Evolutionary conservation across 2,888 invertebrate species (phyloP), one percentile per base, ranked within the genome.

Genomic region (Podabrus alpinus): DNA sequence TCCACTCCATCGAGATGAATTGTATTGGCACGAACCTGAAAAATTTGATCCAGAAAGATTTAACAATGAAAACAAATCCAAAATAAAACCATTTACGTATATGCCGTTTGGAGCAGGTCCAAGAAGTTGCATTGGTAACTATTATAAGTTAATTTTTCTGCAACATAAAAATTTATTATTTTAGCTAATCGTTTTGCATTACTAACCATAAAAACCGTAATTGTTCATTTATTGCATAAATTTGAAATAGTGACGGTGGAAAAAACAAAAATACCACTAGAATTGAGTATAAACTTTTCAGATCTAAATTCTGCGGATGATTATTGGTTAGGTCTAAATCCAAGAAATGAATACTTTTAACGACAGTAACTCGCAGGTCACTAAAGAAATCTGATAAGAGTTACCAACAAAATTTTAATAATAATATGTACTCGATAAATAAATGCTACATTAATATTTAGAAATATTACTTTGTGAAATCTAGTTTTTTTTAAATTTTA

Each of bases 61-160:
- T 76, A 90, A 87, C 1, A 89, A 90, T 0, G 89, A 90, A 77
- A 91, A 91, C 80, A 90, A 89, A 78, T 84, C 86, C 1, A 87
- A 87, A 13, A 88, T 89, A 17, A 80, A 86, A 11, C 87, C 88
- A 0, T 88, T 87, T 66, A 84, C 88, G 0, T 84, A 82, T 64
- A 13, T 84, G 10, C 84, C 85, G 1, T 85, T 85, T 74, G 85
- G 85, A 5, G 10, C 91, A 0, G 92, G 92, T 3, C 92, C 90
- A 1, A 88, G 92, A 71, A 91, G 89, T 81, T 92, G 92, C 11
- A 62, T 62, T 19, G 62, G 62, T 62, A 17, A 62, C 9, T 15
- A 13, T 7, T 21, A 21, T 3, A 60, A 15, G 60, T 9, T 60
- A 13, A 9, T 60, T 13, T 21, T 21, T 2, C 15, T n/a, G 62